Base-by-base conservation (phyloP, 2,888 invertebrate genomes). In the Laspeyria flexula region DNA sequence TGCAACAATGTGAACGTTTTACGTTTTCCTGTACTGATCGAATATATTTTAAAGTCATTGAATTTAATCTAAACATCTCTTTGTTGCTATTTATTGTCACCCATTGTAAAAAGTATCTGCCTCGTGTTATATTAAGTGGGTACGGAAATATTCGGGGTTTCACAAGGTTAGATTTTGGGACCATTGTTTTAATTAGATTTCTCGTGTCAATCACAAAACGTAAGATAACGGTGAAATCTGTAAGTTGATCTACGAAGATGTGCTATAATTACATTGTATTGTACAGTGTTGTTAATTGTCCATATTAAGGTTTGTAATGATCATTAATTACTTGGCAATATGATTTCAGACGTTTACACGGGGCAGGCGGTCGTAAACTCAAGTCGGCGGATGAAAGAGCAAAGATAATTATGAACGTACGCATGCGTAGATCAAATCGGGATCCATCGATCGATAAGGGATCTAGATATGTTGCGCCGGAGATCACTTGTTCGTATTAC, bases 381-480 rank as follows among this genome's bases (percentile, higher is more conserved):
- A n/a, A 70, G 87, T 86, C 90, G 90, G 91, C 85, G 81, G 83
- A 90, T 90, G 90, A 90, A 91, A 90, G 90, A 83, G 83, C 80
- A 66, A 72, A 82, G 85, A 85, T 90, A 90, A 90, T 90, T 90
- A 90, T 88, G 88, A 84, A 76, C 81, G 81, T 82, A 86, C 85
- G 85, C 84, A 86, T 88, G 85, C 89, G 90, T 90, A 90, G 89
- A 91, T 91, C 90, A 90, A 88, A 91, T 88, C 88, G 77, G 81
- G 83, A 80, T 81, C 83, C 83, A 83, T 83, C 85, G 86, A 85
- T 89, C 88, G 91, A 90, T 88, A 85, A 83, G 79, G 82, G 82
- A 86, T 88, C 86, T 85, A 86, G 86, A 87, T 84, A 81, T 81
- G 81, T 80, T 79, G 79, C 72, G 68, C 75, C 73, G 75, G 77